A percentile compares a stretch with the other conserved stretches of the same genome.
phyloP scores from a whole-genome alignment of 2,113 vertebrate species.

The Monopterus albus region DNA sequence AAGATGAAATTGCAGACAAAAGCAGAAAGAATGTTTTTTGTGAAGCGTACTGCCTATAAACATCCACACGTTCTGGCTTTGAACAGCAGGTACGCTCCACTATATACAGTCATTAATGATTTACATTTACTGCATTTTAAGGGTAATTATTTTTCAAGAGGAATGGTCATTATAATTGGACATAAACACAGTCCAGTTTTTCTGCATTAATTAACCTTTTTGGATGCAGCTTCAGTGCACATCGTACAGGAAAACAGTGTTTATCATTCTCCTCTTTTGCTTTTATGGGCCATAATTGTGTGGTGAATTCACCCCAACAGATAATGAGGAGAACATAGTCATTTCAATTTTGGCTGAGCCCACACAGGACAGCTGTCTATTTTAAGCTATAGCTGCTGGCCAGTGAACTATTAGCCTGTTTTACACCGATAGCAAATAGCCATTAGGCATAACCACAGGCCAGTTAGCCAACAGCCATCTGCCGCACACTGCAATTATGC shows the following conservation, averaged over 20 bases:
- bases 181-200: conserved; percentile 33
- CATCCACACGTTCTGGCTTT: conserved; percentile 28
- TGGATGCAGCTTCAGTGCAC: conserved; percentile 29
- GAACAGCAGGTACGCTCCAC: conserved; percentile 33
- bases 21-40: conserved; percentile 48
- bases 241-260: conserved; percentile 8
- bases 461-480: conserved; percentile 77
- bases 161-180: conserved; percentile 49
- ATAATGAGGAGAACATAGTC: conserved; percentile 63
- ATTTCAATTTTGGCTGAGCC: conserved; percentile 57
- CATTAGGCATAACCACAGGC: conserved; percentile 71
- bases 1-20: conserved; percentile 48
- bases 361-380: conserved; percentile 74
- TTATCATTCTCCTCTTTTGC: conserved; percentile 29
- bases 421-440: conserved; percentile 77
- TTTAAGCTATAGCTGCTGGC: conserved; percentile 70
- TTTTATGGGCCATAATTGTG: conserved; percentile 41
- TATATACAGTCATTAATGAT: conserved; percentile 37
- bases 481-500: conserved; percentile 67
- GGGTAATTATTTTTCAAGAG: conserved; percentile 61
- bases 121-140: conserved; percentile 44
- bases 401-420: conserved; percentile 75
- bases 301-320: conserved; percentile 39
- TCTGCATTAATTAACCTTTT: conserved; percentile 55
- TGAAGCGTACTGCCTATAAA: conserved; percentile 34